Conservation (phyloP, 2,113 vertebrate genomes). For the Prietella phreatophila region DNA sequence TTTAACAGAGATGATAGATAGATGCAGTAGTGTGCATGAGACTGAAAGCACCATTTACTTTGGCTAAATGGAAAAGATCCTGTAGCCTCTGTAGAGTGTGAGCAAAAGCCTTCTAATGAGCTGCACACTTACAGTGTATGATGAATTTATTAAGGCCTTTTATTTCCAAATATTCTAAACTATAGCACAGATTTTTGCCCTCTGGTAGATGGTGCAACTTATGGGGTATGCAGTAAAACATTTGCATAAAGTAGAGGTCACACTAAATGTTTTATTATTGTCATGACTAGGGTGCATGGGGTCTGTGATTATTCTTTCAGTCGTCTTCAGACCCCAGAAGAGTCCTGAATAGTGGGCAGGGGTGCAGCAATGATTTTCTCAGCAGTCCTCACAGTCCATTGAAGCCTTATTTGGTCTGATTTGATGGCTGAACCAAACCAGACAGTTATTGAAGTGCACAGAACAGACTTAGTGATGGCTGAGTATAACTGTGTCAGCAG, state of each 20-base stretch:
- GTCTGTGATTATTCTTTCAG: neutral
- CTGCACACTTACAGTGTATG: neutral
- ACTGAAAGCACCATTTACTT: neutral
- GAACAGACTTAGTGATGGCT: neutral
- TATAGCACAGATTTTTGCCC: neutral
- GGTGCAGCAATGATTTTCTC: neutral
- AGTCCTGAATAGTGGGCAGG: neutral
- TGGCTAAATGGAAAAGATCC: neutral
- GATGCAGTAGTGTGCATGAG: neutral
- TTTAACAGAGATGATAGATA: neutral
- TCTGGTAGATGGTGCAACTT: neutral
- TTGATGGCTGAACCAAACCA: neutral
- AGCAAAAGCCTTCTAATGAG: neutral
- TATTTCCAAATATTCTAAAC: neutral
- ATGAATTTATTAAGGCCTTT: neutral
- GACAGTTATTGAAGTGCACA: neutral
- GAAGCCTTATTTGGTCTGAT: neutral
- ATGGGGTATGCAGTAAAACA: neutral
- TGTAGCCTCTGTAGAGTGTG: too few species aligned
- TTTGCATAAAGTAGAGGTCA: neutral
- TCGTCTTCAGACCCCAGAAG: neutral
- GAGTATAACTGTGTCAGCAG: neutral
- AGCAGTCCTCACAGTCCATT: neutral
- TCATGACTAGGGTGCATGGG: neutral
- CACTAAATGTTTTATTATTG: neutral